Conservation (phyloP, 2,797 vertebrate genomes). For the Prunella strophiata region DNA sequence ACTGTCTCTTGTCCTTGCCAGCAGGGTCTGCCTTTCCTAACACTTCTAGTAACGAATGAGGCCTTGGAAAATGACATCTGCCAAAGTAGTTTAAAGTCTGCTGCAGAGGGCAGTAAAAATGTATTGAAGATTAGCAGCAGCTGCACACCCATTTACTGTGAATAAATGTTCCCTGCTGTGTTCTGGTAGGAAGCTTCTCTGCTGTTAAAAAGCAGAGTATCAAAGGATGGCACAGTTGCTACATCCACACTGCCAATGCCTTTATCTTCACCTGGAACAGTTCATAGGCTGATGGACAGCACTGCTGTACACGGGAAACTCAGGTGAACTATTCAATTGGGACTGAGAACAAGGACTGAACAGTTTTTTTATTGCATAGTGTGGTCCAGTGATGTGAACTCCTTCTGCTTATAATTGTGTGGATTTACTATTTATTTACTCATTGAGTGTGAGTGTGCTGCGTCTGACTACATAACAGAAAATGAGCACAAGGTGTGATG, state of each 20-base stretch:
- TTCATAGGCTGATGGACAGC: not conserved
- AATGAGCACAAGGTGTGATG: not conserved
- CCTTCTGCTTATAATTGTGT: not conserved
- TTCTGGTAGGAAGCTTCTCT: not conserved
- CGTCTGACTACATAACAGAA: not conserved
- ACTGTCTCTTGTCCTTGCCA: not conserved
- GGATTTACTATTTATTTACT: not conserved
- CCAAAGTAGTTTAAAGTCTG: not conserved
- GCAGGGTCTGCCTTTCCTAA: not conserved
- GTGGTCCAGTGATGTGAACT: not conserved
- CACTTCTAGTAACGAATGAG: rapidly evolving
- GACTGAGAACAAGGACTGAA: not conserved
- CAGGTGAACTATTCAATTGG: not conserved
- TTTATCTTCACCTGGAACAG: not conserved
- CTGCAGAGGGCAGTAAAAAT: not conserved
- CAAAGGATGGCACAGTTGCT: not conserved
- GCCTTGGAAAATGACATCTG: not conserved
- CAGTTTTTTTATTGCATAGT: not conserved
- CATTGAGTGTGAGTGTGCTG: rapidly evolving
- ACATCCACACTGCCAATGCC: rapidly evolving
- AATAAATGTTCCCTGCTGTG: not conserved
- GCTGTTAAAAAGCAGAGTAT: not conserved
- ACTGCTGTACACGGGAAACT: not conserved
- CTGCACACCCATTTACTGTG: not conserved
- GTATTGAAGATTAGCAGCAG: not conserved